Evolutionary conservation across 2,888 invertebrate genomes (phyloP).

Genomic region (Oscheius myriophilus): DNA sequence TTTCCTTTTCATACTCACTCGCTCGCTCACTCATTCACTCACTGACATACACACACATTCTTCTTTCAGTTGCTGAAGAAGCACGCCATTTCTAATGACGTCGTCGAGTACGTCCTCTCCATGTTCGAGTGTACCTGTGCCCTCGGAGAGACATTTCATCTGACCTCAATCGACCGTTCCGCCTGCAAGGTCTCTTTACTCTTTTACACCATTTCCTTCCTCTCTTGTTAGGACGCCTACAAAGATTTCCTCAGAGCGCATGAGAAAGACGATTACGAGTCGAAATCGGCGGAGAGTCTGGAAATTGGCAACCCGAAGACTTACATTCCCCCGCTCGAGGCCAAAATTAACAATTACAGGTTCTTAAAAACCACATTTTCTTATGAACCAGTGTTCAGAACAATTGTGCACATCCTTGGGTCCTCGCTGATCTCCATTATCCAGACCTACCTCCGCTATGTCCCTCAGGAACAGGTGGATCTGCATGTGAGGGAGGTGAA

Average conservation of each 20-base stretch:
- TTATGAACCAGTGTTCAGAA: slow-evolving; percentile 1
- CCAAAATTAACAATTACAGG: slow-evolving; percentile 29
- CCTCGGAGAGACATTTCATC: slow-evolving; percentile 40
- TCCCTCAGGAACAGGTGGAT: slow-evolving; percentile 26
- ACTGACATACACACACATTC: too few relatives aligned
- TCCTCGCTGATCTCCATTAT: slow-evolving; percentile 15
- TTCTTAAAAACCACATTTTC: not conserved
- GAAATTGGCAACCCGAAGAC: slow-evolving; percentile 4
- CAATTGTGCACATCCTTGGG: slow-evolving; percentile 11
- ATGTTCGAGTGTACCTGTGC: slow-evolving; percentile 44
- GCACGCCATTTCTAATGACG: slow-evolving; percentile 7
- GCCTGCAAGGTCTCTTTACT: slow-evolving; percentile 15
- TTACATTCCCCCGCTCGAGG: slow-evolving; percentile 30
- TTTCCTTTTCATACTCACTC: too few relatives aligned
- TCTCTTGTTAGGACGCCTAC: not conserved
- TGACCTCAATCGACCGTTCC: slow-evolving; percentile 36
- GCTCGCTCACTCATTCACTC: too few relatives aligned
- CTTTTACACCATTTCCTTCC: not conserved
- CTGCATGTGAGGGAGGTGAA: slow-evolving; percentile 25
- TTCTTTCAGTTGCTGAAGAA: slow-evolving; percentile 17
- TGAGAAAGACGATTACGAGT: slow-evolving; percentile 12
- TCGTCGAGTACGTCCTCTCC: slow-evolving; percentile 25
- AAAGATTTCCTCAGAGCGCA: not conserved
- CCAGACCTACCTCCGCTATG: slow-evolving; percentile 19
- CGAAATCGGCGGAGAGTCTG: not conserved